These are phyloP conservation scores for Melierax canorus DNA, from an alignment of 2,113 vertebrate species.

Conservation along the genomic window DNA sequence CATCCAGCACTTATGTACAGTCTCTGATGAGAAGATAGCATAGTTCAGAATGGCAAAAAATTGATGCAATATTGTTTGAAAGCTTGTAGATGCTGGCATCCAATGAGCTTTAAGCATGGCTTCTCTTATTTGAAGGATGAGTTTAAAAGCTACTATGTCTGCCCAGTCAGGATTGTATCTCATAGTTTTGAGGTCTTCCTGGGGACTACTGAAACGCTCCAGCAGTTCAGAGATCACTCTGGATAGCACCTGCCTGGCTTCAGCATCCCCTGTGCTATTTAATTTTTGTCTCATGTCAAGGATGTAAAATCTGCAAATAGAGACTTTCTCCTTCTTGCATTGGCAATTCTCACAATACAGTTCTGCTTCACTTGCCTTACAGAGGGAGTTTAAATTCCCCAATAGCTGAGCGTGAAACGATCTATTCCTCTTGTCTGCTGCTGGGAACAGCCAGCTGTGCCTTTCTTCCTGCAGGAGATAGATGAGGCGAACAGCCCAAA, in stretches of 20 bases:
- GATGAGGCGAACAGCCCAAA: constrained; percentile 61
- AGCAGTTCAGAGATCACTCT: constrained; percentile 67
- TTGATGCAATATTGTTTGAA: constrained; percentile 50
- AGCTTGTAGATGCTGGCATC: not conserved
- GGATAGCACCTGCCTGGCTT: not conserved
- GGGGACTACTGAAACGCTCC: constrained; percentile 41
- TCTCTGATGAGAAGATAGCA: constrained; percentile 71
- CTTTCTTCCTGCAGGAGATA: constrained; percentile 73
- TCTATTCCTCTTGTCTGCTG: not conserved
- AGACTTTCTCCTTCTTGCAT: constrained; percentile 53
- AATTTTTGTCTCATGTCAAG: not conserved
- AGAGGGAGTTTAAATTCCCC: constrained; percentile 48
- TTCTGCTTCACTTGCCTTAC: constrained; percentile 7
- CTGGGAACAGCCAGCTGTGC: constrained; percentile 1
- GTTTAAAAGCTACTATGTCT: constrained; percentile 73
- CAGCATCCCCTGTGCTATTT: not conserved
- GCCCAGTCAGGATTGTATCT: constrained; percentile 73
- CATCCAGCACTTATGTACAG: constrained; percentile 71
- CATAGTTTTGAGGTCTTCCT: constrained; percentile 54
- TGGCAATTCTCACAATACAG: not conserved
- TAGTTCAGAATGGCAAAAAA: constrained; percentile 57
- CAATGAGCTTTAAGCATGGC: constrained; percentile 55
- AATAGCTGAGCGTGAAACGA: not conserved
- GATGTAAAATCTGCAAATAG: constrained; percentile 56
- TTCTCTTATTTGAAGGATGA: constrained; percentile 71